Percentiles rank a stretch among this genome's conserved stretches.
Conservation (phyloP, 2,797 vertebrate genomes). For the Garrulus glandarius region DNA sequence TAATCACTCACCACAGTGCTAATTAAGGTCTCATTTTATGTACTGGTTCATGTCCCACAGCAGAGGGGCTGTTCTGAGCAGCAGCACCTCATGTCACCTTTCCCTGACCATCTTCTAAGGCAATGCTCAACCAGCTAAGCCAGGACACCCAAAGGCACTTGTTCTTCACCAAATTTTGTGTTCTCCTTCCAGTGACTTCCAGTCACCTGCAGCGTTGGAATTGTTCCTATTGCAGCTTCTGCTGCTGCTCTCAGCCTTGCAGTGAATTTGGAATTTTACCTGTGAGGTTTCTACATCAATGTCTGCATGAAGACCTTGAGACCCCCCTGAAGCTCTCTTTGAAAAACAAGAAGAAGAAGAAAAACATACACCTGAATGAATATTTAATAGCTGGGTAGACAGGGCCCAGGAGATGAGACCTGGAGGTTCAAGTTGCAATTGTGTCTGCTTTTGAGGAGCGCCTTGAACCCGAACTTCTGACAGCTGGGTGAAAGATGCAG, state of each 20-base stretch:
- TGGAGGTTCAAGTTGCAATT: neutral
- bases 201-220: fast-evolving
- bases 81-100: neutral
- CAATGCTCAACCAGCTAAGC: neutral
- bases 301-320: neutral
- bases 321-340: neutral
- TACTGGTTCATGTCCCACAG: neutral
- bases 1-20: neutral
- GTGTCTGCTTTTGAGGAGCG: neutral
- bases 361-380: neutral
- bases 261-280: neutral
- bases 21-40: neutral
- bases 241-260: neutral
- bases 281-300: neutral
- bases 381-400: neutral
- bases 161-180: neutral
- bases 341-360: neutral
- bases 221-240: neutral
- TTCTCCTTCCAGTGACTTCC: neutral
- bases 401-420: neutral
- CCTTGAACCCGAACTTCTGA: neutral
- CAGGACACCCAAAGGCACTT: neutral
- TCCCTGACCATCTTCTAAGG: neutral
- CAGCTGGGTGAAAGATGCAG: neutral
- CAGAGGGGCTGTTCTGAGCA: neutral